Percentiles rank a stretch among this genome's conserved stretches.
Conservation (phyloP, 2,797 vertebrate species). For the Myotis vivesi region DNA sequence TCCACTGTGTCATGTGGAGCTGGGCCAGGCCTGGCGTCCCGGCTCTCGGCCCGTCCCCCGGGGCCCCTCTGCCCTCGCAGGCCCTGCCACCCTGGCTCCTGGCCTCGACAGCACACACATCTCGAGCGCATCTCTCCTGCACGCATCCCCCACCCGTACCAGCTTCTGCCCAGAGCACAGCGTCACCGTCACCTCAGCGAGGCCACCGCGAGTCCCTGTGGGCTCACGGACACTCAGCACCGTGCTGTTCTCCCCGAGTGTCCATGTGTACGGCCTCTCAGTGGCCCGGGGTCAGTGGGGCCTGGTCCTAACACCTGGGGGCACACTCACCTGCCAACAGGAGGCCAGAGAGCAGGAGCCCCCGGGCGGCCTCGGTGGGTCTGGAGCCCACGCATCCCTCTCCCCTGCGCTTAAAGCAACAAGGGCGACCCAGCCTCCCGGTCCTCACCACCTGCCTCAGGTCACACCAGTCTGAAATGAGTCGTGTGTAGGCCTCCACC, state of each 20-base stretch:
- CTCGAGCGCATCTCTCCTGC: neutral
- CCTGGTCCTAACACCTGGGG: rapidly evolving
- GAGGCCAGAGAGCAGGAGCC: too few species aligned
- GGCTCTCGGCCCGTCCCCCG: too few species aligned
- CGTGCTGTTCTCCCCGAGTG: too few species aligned
- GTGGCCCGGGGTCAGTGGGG: rapidly evolving
- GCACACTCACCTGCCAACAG: neutral
- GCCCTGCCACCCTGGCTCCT: neutral
- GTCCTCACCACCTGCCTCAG: too few species aligned
- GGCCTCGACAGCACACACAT: neutral
- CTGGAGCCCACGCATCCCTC: rapidly evolving
- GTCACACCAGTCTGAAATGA: neutral
- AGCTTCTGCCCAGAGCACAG: neutral
- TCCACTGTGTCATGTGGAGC: rapidly evolving
- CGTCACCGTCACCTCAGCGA: rapidly evolving
- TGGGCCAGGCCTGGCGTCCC: neutral
- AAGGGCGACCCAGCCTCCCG: neutral
- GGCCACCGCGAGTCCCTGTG: neutral
- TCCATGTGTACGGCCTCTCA: too few species aligned
- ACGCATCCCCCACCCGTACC: too few species aligned
- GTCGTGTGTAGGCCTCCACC: too few species aligned
- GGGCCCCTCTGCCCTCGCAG: too few species aligned
- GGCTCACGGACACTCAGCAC: too few species aligned
- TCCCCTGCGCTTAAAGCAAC: too few species aligned
- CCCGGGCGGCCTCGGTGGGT: rapidly evolving